Percentiles rank a stretch among this genome's conserved stretches.
These are phyloP conservation scores for Daboia siamensis DNA, from an alignment of 2,113 vertebrate genomes.

Conservation along the genomic window DNA sequence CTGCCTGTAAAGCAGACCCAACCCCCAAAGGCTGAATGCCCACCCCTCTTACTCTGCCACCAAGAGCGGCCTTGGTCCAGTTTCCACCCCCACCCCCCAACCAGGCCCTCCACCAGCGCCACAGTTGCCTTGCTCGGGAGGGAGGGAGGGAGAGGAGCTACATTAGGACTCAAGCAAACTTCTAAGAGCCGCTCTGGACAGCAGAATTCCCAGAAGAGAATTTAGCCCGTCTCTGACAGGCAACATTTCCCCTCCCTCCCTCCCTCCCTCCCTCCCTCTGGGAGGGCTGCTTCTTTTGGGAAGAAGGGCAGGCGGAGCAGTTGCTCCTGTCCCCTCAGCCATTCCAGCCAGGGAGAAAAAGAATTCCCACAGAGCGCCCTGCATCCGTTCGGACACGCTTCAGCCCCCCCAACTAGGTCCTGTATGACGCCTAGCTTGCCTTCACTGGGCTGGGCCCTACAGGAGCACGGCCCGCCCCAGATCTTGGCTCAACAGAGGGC, in stretches of 20 bases:
- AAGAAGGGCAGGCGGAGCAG: neutral
- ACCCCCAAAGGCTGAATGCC: neutral
- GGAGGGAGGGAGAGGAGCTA: neutral
- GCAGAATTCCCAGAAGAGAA: neutral
- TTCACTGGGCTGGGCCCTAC: neutral
- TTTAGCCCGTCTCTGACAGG: neutral
- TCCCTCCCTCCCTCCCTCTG: too few relatives aligned
- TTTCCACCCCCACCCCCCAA: neutral
- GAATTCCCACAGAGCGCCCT: neutral
- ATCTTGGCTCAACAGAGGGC: neutral
- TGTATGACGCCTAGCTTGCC: neutral
- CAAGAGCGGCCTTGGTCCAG: neutral
- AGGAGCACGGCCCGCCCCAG: neutral
- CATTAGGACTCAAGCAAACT: neutral
- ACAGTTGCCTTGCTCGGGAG: neutral
- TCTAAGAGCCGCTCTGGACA: neutral
- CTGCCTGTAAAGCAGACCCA: conserved; percentile 71
- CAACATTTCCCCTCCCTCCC: too few relatives aligned
- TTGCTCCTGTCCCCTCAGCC: neutral
- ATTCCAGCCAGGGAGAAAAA: neutral
- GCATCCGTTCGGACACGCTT: too few relatives aligned
- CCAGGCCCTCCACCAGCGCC: neutral
- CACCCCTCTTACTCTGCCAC: neutral
- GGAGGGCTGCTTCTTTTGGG: neutral
- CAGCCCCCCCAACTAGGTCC: neutral